Evolutionary conservation across 2,888 invertebrate species (phyloP).

Genomic region (Arctia plantaginis): DNA sequence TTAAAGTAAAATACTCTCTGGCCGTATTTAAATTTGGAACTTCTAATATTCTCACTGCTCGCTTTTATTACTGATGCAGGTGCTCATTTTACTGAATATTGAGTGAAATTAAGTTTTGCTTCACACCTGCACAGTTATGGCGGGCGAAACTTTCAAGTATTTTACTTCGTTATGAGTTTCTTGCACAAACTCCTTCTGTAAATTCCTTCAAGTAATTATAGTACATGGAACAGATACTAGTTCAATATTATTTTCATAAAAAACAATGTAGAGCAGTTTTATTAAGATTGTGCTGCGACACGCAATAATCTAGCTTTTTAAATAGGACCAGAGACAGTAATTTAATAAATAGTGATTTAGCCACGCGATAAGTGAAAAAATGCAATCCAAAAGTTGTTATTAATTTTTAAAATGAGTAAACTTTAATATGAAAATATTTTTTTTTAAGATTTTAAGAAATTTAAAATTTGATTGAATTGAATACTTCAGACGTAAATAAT

Average conservation of each 20-base stretch:
- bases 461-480: background rate
- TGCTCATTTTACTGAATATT: conserved; percentile 15
- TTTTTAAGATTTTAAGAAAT: no score
- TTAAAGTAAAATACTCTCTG: conserved; percentile 5
- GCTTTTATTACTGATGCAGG: conserved; percentile 21
- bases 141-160: conserved; percentile 15
- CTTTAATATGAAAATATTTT: no score
- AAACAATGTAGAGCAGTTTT: conserved; percentile 20
- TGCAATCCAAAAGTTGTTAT: no score
- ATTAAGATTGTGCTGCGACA: conserved; percentile 21
- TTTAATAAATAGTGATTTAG: background rate
- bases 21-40: conserved; percentile 10
- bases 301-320: conserved; percentile 6
- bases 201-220: conserved; percentile 6
- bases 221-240: background rate
- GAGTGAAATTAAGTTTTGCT: conserved; percentile 14
- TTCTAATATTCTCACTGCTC: conserved; percentile 11
- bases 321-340: background rate
- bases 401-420: no score
- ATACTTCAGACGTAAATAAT: background rate
- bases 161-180: conserved; percentile 21
- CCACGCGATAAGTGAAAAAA: no score
- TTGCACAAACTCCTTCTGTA: conserved; percentile 4
- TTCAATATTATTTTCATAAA: conserved; percentile 26
- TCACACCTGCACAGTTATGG: conserved; percentile 22